Conservation (phyloP, 2,888 invertebrate genomes). For the Dorcus parallelipipedus region DNA sequence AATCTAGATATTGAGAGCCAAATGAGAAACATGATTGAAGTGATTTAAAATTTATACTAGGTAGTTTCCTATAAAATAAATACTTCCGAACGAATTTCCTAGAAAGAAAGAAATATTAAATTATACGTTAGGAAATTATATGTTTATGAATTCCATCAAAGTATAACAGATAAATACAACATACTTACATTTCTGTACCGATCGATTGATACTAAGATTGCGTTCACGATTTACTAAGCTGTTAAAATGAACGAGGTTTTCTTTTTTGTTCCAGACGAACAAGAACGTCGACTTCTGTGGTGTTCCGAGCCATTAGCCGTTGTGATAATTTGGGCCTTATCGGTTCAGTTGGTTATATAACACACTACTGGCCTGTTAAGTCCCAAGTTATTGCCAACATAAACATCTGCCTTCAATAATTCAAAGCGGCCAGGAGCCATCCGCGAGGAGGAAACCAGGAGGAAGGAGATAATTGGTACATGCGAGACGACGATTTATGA, state of each 20-base stretch:
- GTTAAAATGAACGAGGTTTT: background rate
- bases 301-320: background rate
- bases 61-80: too few relatives aligned
- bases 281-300: background rate
- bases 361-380: constrained; percentile 83
- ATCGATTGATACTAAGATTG: too few relatives aligned
- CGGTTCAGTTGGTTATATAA: constrained; percentile 63
- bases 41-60: too few relatives aligned
- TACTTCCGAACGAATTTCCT: too few relatives aligned
- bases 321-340: constrained; percentile 61
- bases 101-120: too few relatives aligned
- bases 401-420: constrained; percentile 13
- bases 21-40: too few relatives aligned
- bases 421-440: constrained; percentile 8
- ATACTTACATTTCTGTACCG: too few relatives aligned
- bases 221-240: too few relatives aligned
- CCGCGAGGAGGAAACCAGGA: constrained; percentile 7
- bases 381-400: constrained; percentile 65
- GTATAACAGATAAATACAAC: too few relatives aligned
- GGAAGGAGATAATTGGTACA: constrained; percentile 12
- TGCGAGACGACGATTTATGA: constrained; percentile 12
- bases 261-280: background rate
- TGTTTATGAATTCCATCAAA: too few relatives aligned
- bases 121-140: too few relatives aligned
- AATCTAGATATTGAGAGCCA: too few relatives aligned